Conservation (phyloP, 2,888 invertebrate species). For the Bugula neritina region DNA sequence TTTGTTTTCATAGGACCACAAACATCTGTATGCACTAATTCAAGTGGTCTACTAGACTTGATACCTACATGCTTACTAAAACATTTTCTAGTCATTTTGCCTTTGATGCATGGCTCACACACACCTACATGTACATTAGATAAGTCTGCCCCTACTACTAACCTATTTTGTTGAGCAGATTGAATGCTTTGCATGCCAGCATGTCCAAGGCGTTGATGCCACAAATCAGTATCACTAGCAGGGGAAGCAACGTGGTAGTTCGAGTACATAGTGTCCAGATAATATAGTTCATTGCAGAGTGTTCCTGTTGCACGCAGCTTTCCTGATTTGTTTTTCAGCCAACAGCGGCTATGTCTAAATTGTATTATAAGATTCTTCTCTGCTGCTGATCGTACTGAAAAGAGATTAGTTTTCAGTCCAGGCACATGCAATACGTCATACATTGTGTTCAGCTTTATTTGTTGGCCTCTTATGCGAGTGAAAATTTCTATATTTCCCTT, state of each 20-base stretch:
- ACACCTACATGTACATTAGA: neutral
- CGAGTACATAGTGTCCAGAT: neutral
- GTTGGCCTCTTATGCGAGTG: too few relatives aligned
- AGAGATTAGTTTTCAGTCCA: neutral
- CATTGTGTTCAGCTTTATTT: too few relatives aligned
- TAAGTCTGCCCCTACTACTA: neutral
- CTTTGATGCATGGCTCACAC: neutral
- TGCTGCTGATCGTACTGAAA: neutral
- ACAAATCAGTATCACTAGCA: neutral
- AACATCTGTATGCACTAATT: constrained; percentile 30
- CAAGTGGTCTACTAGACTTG: neutral
- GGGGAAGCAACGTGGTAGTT: neutral
- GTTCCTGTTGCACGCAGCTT: neutral
- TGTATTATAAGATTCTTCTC: neutral
- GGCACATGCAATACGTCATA: neutral
- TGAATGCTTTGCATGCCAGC: too few relatives aligned
- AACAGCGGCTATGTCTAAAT: neutral
- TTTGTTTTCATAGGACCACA: constrained; percentile 30
- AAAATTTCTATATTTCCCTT: neutral
- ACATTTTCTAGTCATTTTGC: neutral
- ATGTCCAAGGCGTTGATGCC: neutral
- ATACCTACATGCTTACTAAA: neutral
- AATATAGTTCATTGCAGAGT: neutral
- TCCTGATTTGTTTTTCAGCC: neutral
- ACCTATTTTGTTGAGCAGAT: neutral